phyloP scores from a whole-genome alignment of 2,888 invertebrate genomes.

The Orthosia incerta region DNA sequence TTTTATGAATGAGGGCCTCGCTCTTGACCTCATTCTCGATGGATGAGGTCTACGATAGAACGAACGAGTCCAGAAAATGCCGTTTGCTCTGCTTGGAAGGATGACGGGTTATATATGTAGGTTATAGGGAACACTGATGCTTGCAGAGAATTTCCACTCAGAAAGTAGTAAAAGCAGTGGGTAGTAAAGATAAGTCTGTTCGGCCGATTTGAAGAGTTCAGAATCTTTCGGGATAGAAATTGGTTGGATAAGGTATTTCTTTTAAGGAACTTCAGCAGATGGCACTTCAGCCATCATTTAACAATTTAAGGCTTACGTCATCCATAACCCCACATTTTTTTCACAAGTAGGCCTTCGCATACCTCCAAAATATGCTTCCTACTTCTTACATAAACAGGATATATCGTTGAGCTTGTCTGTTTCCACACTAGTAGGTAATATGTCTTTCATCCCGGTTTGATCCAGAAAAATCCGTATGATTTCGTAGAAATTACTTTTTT shows the following conservation, averaged over 20 bases:
- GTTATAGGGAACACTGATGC: too few relatives aligned
- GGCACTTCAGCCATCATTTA: constrained; percentile 1
- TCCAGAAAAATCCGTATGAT: constrained; percentile 4
- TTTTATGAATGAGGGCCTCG: neutral
- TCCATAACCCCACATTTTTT: neutral
- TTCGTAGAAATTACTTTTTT: neutral
- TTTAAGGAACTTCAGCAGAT: too few relatives aligned
- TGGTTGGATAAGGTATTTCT: neutral
- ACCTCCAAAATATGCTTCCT: constrained; percentile 29
- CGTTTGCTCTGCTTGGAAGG: neutral
- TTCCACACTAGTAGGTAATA: neutral
- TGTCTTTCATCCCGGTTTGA: constrained; percentile 3
- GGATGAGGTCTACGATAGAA: neutral
- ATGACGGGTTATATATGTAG: too few relatives aligned
- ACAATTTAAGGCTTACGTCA: constrained; percentile 1
- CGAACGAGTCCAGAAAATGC: neutral
- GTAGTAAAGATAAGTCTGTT: too few relatives aligned
- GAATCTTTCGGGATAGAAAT: neutral
- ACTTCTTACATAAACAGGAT: constrained; percentile 23
- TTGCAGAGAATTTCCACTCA: too few relatives aligned
- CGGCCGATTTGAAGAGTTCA: neutral
- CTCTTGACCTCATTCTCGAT: neutral
- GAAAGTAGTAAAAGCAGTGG: too few relatives aligned
- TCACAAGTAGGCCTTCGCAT: constrained; percentile 12
- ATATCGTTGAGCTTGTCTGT: constrained; percentile 17